Percentiles rank a stretch among this genome's conserved stretches.
These are phyloP conservation scores for Gavialis gangeticus DNA, from an alignment of 2,113 vertebrate genomes.

Conservation along the genomic window DNA sequence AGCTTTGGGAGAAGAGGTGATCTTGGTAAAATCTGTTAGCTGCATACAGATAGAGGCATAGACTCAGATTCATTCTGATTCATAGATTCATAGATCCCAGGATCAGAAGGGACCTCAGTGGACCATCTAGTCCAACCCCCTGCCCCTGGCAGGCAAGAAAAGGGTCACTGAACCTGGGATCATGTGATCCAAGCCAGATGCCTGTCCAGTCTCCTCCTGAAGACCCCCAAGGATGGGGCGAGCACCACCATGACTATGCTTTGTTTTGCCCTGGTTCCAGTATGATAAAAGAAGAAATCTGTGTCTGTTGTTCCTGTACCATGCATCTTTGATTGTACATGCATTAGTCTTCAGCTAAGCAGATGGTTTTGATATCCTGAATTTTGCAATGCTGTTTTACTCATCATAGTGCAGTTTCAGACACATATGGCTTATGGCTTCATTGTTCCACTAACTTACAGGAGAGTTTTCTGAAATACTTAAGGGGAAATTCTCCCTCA, in stretches of 20 bases:
- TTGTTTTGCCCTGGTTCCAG: background rate
- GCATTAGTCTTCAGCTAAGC: background rate
- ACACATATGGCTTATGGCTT: rapidly evolving
- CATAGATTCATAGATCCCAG: no score
- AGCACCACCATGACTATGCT: background rate
- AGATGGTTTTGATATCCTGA: background rate
- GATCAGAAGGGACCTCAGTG: no score
- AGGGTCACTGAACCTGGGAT: no score
- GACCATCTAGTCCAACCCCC: no score
- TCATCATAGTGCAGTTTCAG: background rate
- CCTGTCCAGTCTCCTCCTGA: no score
- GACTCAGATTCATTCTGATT: no score
- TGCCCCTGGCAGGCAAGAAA: no score
- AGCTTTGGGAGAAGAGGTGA: background rate
- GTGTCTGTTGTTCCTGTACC: background rate
- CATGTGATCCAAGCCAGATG: no score
- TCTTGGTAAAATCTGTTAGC: background rate
- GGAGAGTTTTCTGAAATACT: background rate
- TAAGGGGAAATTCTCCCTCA: background rate
- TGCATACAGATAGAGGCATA: background rate
- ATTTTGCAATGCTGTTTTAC: background rate
- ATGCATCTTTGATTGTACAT: conserved; percentile 25
- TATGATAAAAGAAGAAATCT: background rate
- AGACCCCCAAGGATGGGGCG: no score
- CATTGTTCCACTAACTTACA: background rate